phyloP scores from a whole-genome alignment of 1,140 invertebrate genomes.

The Caerostris darwini region DNA sequence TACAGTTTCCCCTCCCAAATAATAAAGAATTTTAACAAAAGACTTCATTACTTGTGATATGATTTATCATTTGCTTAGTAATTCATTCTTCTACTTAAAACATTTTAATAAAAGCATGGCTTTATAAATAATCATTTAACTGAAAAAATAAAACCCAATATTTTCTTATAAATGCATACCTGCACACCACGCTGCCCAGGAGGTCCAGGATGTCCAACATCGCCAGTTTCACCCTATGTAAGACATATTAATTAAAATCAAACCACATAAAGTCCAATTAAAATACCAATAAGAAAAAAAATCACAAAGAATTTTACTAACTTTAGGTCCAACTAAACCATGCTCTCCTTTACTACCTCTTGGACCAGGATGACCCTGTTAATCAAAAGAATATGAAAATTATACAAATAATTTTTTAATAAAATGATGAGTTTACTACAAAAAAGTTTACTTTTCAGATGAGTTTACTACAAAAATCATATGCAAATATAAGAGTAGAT shows the following conservation, averaged over 20 bases:
- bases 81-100: no score
- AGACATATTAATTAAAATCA: background rate
- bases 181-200: constrained; percentile 85
- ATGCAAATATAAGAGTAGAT: background rate
- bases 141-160: background rate
- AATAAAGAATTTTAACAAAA: no score
- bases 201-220: constrained; percentile 85
- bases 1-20: no score
- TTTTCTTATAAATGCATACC: constrained; percentile 82
- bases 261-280: no score
- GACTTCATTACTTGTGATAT: no score
- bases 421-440: background rate
- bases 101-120: no score
- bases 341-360: constrained; percentile 90
- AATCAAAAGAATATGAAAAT: background rate
- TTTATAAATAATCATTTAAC: no score
- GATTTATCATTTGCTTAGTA: no score
- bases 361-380: constrained; percentile 84
- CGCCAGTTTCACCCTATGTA: constrained; percentile 82
- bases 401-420: background rate
- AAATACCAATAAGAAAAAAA: background rate
- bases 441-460: background rate
- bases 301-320: background rate
- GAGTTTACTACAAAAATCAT: background rate
- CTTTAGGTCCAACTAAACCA: constrained; percentile 72